Conservation (phyloP, 2,797 vertebrate genomes). For the Catamblyrhynchus diadema region DNA sequence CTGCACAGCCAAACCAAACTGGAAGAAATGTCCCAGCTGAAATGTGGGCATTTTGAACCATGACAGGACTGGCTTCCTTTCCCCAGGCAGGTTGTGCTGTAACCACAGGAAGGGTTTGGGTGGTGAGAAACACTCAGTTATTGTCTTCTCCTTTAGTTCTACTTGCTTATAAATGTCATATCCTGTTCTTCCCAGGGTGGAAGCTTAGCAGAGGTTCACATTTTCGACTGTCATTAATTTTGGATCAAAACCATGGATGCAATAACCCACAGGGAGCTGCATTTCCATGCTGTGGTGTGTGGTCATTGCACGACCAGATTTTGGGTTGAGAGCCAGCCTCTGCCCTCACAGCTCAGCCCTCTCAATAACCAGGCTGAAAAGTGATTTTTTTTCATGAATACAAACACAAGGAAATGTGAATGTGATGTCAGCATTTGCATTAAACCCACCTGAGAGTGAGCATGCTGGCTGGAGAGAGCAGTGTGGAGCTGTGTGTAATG, state of each 20-base stretch:
- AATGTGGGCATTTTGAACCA: neutral
- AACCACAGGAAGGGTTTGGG: neutral
- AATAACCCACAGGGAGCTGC: fast-evolving
- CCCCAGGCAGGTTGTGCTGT: neutral
- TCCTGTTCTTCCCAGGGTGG: neutral
- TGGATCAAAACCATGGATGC: neutral
- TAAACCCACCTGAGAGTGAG: neutral
- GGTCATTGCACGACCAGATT: neutral
- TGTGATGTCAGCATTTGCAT: neutral
- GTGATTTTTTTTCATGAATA: neutral
- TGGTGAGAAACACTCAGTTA: neutral
- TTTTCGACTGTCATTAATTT: neutral
- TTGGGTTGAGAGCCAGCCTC: neutral
- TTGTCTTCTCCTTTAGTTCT: neutral
- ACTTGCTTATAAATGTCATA: neutral
- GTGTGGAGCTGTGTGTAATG: neutral
- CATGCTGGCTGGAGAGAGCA: neutral
- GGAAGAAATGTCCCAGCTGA: neutral
- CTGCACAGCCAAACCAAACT: neutral
- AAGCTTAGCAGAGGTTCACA: neutral
- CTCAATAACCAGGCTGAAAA: neutral
- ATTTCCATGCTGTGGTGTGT: neutral
- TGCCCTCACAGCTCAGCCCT: neutral
- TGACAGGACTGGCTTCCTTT: neutral
- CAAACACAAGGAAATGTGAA: neutral